These are phyloP conservation scores for Belonocnema kinseyi DNA, from an alignment of 1,140 invertebrate species.

Conservation along the genomic window DNA sequence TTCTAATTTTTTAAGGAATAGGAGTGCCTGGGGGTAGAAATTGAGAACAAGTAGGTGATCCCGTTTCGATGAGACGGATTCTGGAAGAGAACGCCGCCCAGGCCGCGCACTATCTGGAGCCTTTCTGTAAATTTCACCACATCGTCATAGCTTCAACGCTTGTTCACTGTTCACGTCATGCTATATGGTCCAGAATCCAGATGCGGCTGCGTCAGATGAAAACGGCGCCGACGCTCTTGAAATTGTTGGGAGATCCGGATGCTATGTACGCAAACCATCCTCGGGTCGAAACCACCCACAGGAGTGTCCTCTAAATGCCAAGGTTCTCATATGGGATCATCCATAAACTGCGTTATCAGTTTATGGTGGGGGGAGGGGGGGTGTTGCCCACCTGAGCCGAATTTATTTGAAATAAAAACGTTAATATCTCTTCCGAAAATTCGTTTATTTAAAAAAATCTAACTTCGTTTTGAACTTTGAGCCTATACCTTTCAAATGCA, in stretches of 20 bases:
- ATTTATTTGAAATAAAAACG: too few relatives aligned
- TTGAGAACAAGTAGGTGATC: neutral
- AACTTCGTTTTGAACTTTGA: too few relatives aligned
- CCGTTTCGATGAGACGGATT: neutral
- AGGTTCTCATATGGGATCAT: neutral
- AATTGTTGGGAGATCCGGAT: neutral
- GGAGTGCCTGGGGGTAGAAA: neutral
- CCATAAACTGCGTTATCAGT: too few relatives aligned
- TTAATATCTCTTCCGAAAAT: too few relatives aligned
- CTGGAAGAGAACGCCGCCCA: slow-evolving; percentile 1
- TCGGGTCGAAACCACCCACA: neutral
- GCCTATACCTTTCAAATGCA: too few relatives aligned
- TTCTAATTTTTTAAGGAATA: too few relatives aligned
- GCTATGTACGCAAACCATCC: neutral
- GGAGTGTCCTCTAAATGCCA: neutral
- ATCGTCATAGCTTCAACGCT: slow-evolving; percentile 22
- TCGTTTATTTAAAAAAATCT: too few relatives aligned
- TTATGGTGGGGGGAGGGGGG: too few relatives aligned
- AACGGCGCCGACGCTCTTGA: slow-evolving; percentile 55
- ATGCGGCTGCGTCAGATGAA: slow-evolving; percentile 55
- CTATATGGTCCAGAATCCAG: slow-evolving; percentile 42
- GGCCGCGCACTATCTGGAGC: slow-evolving; percentile 12
- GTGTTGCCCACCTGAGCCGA: too few relatives aligned
- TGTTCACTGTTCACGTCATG: slow-evolving; percentile 30
- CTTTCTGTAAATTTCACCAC: slow-evolving; percentile 4